phyloP scores from a whole-genome alignment of 2,113 vertebrate genomes.

The Stictonetta naevosa region DNA sequence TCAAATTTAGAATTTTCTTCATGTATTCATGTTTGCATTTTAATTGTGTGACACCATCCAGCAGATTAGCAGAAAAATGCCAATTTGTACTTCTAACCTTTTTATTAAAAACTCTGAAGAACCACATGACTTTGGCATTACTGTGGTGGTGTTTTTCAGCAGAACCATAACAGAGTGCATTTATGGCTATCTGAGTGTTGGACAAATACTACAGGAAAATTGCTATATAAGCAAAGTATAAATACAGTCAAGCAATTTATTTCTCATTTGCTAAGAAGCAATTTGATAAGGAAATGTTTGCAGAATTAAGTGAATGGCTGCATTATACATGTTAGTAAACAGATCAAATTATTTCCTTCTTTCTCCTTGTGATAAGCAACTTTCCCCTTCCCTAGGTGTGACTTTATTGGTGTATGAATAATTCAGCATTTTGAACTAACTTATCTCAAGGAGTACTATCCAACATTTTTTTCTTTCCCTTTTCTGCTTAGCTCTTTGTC shows the following conservation, averaged over 20 bases:
- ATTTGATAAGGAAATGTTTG: slow-evolving; percentile 61
- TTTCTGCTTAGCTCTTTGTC: background rate
- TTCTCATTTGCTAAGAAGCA: slow-evolving; percentile 43
- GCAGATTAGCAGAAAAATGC: slow-evolving; percentile 34
- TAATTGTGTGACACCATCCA: slow-evolving; percentile 26
- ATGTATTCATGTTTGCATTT: slow-evolving; percentile 14
- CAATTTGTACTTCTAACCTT: background rate
- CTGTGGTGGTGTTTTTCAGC: background rate
- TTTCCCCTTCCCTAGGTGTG: slow-evolving; percentile 22
- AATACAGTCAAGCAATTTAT: slow-evolving; percentile 56
- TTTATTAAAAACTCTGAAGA: slow-evolving; percentile 25
- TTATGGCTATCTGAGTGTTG: slow-evolving; percentile 5
- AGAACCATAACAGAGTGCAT: background rate
- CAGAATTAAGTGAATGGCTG: slow-evolving; percentile 48
- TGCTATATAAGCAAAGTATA: slow-evolving; percentile 36
- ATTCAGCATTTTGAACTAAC: slow-evolving; percentile 51
- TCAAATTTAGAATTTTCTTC: slow-evolving; percentile 39
- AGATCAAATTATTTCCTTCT: slow-evolving; percentile 32
- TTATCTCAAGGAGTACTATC: background rate
- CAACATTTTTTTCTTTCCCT: background rate
- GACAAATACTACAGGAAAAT: slow-evolving; percentile 38
- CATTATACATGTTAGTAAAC: slow-evolving; percentile 56
- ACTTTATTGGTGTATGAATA: slow-evolving; percentile 55
- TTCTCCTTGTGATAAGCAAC: slow-evolving; percentile 35
- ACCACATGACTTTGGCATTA: background rate